These are phyloP conservation scores for Nasonia longicornis DNA, from an alignment of 1,140 invertebrate genomes.

Conservation along the genomic window DNA sequence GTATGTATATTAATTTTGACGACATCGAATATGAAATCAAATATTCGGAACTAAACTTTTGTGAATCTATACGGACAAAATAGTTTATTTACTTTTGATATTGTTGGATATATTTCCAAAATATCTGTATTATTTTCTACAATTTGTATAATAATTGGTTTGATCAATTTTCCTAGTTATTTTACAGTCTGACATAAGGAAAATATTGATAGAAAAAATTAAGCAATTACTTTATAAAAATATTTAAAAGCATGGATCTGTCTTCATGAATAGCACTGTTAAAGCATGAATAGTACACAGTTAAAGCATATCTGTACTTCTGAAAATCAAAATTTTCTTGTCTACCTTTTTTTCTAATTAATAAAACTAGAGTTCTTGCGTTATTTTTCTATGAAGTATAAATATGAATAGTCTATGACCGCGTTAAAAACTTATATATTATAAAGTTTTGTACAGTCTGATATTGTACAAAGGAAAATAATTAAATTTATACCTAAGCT, in stretches of 20 bases:
- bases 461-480: slow-evolving; percentile 20
- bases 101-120: background rate
- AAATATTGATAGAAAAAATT: background rate
- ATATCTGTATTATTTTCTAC: background rate
- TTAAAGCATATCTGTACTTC: background rate
- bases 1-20: background rate
- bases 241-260: background rate
- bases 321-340: slow-evolving; percentile 9
- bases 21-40: background rate
- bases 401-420: slow-evolving; percentile 4
- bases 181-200: background rate
- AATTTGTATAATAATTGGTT: background rate
- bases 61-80: background rate
- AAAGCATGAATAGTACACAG: slow-evolving; percentile 12
- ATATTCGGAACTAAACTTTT: background rate
- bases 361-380: background rate
- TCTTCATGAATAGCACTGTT: slow-evolving; percentile 2
- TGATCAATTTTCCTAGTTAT: background rate
- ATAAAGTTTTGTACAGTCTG: slow-evolving; percentile 9
- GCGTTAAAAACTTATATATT: slow-evolving; percentile 5
- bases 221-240: background rate
- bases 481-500: slow-evolving; percentile 7
- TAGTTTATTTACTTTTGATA: background rate
- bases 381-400: slow-evolving; percentile 27
- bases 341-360: slow-evolving; percentile 2